Evolutionary conservation across 2,888 invertebrate species (phyloP).

Genomic region (Andrena trimmerana): DNA sequence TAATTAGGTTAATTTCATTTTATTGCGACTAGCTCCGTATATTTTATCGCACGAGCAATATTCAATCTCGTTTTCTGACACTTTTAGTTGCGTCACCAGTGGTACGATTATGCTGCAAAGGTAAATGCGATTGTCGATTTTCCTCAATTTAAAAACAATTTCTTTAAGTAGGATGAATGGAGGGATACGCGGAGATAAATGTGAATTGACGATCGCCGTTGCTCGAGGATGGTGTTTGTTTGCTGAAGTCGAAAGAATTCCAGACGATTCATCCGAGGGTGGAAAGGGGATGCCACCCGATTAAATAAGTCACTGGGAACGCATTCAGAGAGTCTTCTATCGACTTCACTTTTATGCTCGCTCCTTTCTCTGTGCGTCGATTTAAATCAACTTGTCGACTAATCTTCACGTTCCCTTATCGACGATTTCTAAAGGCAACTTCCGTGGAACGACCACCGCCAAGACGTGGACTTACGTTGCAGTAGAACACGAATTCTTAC

Average conservation of each 20-base stretch:
- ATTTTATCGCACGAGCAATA: too few relatives aligned
- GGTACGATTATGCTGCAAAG: background rate
- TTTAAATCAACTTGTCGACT: constrained; percentile 27
- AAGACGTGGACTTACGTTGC: background rate
- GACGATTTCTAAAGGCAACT: background rate
- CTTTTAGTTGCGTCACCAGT: background rate
- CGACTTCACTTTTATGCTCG: background rate
- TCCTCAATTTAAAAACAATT: background rate
- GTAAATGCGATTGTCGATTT: background rate
- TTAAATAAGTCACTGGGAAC: constrained; percentile 6
- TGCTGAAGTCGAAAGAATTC: background rate
- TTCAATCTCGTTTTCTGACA: background rate
- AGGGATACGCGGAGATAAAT: background rate
- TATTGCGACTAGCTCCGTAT: background rate
- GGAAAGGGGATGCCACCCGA: background rate
- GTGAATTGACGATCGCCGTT: background rate
- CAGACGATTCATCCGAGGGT: background rate
- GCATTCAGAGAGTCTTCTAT: constrained; percentile 8
- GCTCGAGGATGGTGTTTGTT: background rate
- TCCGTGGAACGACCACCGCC: background rate
- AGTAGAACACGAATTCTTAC: background rate
- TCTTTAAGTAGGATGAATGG: background rate
- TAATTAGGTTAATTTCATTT: background rate
- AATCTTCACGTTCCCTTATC: background rate
- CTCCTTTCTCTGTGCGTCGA: background rate